These are phyloP conservation scores for Irena cyanogastra DNA, from an alignment of 2,113 vertebrate genomes.

Conservation along the genomic window DNA sequence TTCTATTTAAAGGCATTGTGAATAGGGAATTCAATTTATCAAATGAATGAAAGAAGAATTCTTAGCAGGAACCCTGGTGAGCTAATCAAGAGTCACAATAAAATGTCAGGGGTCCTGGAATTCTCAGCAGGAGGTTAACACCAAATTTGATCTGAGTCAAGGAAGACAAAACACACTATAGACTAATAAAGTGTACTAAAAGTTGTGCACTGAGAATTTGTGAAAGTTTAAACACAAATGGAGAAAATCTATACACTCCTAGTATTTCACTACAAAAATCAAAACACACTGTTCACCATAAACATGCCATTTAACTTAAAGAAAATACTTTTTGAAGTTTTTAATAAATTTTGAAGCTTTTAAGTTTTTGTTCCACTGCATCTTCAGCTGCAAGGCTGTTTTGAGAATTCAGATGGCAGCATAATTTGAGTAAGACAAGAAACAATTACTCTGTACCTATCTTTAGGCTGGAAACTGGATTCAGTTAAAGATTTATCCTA, in stretches of 20 bases:
- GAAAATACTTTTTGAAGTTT: not conserved
- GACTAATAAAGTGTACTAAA: slow-evolving; percentile 3
- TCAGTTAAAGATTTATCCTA: not conserved
- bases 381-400: not conserved
- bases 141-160: slow-evolving; percentile 12
- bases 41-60: slow-evolving; percentile 63
- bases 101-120: slow-evolving; percentile 63
- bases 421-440: not conserved
- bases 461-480: not conserved
- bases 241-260: not conserved
- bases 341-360: not conserved
- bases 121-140: slow-evolving; percentile 61
- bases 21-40: slow-evolving; percentile 64
- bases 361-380: not conserved
- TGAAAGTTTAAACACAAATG: not conserved
- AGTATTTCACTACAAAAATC: not conserved
- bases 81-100: slow-evolving; percentile 68
- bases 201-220: not conserved
- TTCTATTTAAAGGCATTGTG: slow-evolving; percentile 64
- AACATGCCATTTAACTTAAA: not conserved
- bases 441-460: not conserved
- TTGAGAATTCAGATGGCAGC: not conserved
- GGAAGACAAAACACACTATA: slow-evolving; percentile 38
- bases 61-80: slow-evolving; percentile 61
- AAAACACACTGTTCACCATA: not conserved